Conservation (phyloP, 2,797 vertebrate genomes). For the Paedocypris micromegethes region DNA sequence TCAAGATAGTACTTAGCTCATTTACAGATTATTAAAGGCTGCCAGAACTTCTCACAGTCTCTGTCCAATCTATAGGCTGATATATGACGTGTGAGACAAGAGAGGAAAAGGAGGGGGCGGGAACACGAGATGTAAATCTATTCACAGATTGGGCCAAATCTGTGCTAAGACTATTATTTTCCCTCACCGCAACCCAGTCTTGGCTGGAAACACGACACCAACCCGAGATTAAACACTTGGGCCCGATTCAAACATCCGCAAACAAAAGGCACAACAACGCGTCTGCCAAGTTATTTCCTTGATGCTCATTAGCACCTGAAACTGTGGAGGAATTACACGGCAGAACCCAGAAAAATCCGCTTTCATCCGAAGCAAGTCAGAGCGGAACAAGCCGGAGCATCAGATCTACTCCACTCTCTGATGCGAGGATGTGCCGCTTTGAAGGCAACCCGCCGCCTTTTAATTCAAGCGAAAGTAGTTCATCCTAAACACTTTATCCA, state of each 20-base stretch:
- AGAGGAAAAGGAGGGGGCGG: conserved; percentile 17
- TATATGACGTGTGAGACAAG: too few relatives aligned
- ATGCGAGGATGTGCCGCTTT: too few relatives aligned
- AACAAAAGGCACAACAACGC: conserved; percentile 27
- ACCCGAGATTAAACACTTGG: conserved; percentile 39
- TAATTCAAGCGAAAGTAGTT: too few relatives aligned
- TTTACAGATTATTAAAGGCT: too few relatives aligned
- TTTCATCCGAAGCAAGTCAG: not conserved
- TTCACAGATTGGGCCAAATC: conserved; percentile 39
- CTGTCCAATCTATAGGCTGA: too few relatives aligned
- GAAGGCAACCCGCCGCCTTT: too few relatives aligned
- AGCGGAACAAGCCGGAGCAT: not conserved
- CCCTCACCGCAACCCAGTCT: conserved; percentile 40
- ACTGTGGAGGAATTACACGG: conserved; percentile 15
- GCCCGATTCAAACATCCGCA: conserved; percentile 21
- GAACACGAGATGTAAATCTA: conserved; percentile 44
- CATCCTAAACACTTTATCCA: too few relatives aligned
- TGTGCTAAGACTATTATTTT: conserved; percentile 38
- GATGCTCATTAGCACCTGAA: conserved; percentile 21
- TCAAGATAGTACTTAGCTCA: too few relatives aligned
- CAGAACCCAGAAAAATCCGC: conserved; percentile 8
- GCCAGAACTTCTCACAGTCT: too few relatives aligned
- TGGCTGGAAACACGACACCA: conserved; percentile 36
- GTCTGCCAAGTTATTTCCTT: conserved; percentile 15
- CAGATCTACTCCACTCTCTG: too few relatives aligned